These are phyloP conservation scores for Rattus norvegicus DNA, from an alignment of 2,113 vertebrate genomes.

Conservation along the genomic window GRCr8 NC_086029.1:75858001-75858500, in stretches of 20 bases:
- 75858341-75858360: not conserved
- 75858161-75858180: not conserved
- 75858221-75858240: not conserved
- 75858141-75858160: not conserved
- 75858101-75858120: not conserved
- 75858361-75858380: not conserved
- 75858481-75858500: not conserved
- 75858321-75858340: not conserved
- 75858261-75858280: not conserved
- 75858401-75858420: not conserved
- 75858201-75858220: not conserved
- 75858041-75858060: rapidly evolving
- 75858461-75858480: not conserved
- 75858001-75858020: not conserved
- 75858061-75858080: not conserved
- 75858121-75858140: not conserved
- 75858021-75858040: not conserved
- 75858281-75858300: not conserved
- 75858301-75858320: not conserved
- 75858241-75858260: not conserved
- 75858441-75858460: not conserved
- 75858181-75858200: not conserved
- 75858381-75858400: not conserved
- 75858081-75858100: no score
- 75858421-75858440: not conserved